Evolutionary conservation across 1,140 invertebrate species (phyloP), one percentile per base, ranked within the genome.

Genomic region (Oppia nitens): DNA sequence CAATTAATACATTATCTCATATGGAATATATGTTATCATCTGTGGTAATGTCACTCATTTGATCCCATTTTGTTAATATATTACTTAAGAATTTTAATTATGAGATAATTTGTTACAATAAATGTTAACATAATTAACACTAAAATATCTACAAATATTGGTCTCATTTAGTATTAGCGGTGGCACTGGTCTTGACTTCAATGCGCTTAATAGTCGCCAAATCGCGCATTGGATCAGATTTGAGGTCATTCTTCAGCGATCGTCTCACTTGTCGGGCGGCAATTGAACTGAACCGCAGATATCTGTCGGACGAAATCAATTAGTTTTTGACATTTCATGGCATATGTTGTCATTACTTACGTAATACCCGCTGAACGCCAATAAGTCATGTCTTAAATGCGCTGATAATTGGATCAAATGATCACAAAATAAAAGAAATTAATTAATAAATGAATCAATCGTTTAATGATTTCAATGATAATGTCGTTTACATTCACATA

Each of bases 331-430:
- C 11, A 20, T 56, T 6, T 17, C 12, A 11, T 20, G 11, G 9
- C 12, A 53, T 4, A 20, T 21, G 11, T 54, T 11, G 17, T 56
- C 11, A 23, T 21, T 47, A 56, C 55, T 53, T 11, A 56, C 55
- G 40, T 62, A 2, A 62, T 28, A 23, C 61, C 61, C 27, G 40
- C 53, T 53, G 49, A 25, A 20, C 59, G 25, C 61, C 61, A 62
- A 32, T 62, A 62, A 56, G 52, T 48, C 61, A 62, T 62, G 20
- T 32, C 12, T 49, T 11, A 40, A 40, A 40, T 9, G 6, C 17
- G 17, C 17, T 9, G 32, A 40, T 40, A 9, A 40, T 40, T 40
- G 6, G 17, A 9, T 40, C 17, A 17, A 17, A 40, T 40, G 6
- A 40, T 40, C n/a, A n/a, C n/a, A n/a, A n/a, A n/a, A n/a, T n/a